Evolutionary conservation across 1,140 invertebrate species (phyloP).

Genomic region (Spodoptera frugiperda): DNA sequence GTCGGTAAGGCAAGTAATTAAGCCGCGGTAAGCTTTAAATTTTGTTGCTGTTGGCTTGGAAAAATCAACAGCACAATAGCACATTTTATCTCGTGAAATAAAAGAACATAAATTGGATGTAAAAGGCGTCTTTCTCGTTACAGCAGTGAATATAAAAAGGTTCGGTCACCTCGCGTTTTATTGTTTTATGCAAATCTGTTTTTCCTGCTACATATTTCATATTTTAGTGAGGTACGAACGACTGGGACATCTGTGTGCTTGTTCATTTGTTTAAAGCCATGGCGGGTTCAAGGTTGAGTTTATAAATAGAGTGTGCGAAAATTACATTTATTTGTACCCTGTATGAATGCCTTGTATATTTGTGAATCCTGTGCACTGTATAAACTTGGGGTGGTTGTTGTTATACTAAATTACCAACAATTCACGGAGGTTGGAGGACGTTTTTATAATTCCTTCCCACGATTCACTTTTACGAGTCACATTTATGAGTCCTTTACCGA

Average conservation of each 20-base stretch:
- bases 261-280: background rate
- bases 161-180: slow-evolving; percentile 26
- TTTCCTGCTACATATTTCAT: slow-evolving; percentile 1
- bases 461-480: too few species aligned
- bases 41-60: slow-evolving; percentile 7
- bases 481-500: too few species aligned
- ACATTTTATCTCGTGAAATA: slow-evolving; percentile 26
- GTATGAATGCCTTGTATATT: too few species aligned
- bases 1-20: background rate
- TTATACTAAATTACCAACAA: too few species aligned
- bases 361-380: too few species aligned
- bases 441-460: too few species aligned
- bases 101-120: slow-evolving; percentile 29
- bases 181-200: slow-evolving; percentile 28
- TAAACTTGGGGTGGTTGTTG: too few species aligned
- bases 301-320: background rate
- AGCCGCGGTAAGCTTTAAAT: slow-evolving; percentile 6
- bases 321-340: too few species aligned
- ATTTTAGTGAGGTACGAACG: background rate
- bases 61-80: slow-evolving; percentile 18
- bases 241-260: background rate
- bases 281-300: background rate
- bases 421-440: too few species aligned
- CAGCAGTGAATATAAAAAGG: slow-evolving; percentile 20
- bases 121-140: slow-evolving; percentile 29